Conservation (phyloP, 1,140 invertebrate genomes). For the Ips typographus region DNA sequence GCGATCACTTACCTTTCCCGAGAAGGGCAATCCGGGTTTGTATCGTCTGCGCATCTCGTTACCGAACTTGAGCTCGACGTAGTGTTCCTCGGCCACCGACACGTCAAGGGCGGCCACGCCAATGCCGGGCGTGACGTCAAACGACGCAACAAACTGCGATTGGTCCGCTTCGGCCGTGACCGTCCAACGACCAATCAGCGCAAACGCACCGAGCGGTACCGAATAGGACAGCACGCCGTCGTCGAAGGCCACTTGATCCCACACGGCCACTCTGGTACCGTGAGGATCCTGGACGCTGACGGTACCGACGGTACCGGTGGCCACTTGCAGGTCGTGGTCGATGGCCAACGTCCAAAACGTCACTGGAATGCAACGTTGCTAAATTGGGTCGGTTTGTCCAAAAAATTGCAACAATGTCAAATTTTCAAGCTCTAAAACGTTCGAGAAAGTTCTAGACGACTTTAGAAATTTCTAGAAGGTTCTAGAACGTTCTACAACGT, state of each 20-base stretch:
- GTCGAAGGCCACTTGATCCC: slow-evolving; percentile 63
- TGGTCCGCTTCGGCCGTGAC: slow-evolving; percentile 60
- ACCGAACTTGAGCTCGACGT: slow-evolving; percentile 64
- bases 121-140: slow-evolving; percentile 52
- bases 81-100: slow-evolving; percentile 65
- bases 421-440: too few species aligned
- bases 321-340: slow-evolving; percentile 61
- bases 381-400: neutral
- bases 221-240: slow-evolving; percentile 60
- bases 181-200: slow-evolving; percentile 58
- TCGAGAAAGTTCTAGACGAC: too few species aligned
- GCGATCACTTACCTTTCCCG: slow-evolving; percentile 56
- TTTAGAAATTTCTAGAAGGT: too few species aligned
- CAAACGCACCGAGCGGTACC: slow-evolving; percentile 56
- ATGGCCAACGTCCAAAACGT: slow-evolving; percentile 64
- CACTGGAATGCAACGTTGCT: slow-evolving; percentile 55
- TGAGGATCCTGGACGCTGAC: slow-evolving; percentile 62
- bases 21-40: slow-evolving; percentile 65
- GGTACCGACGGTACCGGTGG: slow-evolving; percentile 58
- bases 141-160: slow-evolving; percentile 53
- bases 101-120: slow-evolving; percentile 52
- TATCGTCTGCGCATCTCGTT: slow-evolving; percentile 62
- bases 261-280: slow-evolving; percentile 63
- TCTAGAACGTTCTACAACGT: too few species aligned
- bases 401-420: neutral